phyloP scores from a whole-genome alignment of 37 sponge, comb jelly and placozoan genomes.

The Geodia barretti region DNA sequence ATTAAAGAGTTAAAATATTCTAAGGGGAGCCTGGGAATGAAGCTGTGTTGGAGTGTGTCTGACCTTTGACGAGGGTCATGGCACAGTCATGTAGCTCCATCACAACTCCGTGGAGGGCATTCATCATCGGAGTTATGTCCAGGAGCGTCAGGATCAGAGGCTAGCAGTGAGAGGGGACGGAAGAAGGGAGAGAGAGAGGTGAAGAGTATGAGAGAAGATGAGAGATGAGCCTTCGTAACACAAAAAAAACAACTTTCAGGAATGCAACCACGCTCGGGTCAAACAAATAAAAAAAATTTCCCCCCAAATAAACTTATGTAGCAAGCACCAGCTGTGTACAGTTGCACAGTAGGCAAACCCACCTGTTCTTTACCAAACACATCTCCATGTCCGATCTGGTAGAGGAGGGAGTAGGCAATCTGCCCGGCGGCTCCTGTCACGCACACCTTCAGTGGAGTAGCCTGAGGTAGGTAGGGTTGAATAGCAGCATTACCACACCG shows the following conservation, averaged over 20 bases:
- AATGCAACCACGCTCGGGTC: no score
- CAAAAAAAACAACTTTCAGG: constrained; percentile 2
- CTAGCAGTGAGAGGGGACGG: constrained; percentile 36
- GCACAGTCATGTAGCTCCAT: constrained; percentile 98
- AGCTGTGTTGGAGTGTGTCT: not conserved
- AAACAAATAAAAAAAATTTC: not conserved
- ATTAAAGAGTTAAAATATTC: not conserved
- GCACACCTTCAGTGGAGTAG: constrained; percentile 85
- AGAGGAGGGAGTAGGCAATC: constrained; percentile 97
- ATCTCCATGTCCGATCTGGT: constrained; percentile 84
- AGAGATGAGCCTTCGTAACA: no score
- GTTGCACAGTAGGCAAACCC: not conserved
- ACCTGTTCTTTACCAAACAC: constrained; percentile 96
- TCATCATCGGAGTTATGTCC: constrained; percentile 89
- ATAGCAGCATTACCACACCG: not conserved
- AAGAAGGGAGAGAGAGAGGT: not conserved
- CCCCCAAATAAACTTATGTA: not conserved
- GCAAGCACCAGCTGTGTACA: not conserved
- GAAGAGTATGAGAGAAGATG: no score
- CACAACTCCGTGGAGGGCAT: constrained; percentile 82
- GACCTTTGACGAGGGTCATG: constrained; percentile 87
- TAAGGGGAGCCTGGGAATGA: no score
- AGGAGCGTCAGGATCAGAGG: constrained; percentile 80
- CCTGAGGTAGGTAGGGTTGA: constrained; percentile 12
- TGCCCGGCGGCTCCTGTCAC: constrained; percentile 99